A percentile compares a stretch with the other conserved stretches of the same genome.
Evolutionary conservation across 2,888 invertebrate species (phyloP).

Genomic region (Scotopteryx bipunctaria): DNA sequence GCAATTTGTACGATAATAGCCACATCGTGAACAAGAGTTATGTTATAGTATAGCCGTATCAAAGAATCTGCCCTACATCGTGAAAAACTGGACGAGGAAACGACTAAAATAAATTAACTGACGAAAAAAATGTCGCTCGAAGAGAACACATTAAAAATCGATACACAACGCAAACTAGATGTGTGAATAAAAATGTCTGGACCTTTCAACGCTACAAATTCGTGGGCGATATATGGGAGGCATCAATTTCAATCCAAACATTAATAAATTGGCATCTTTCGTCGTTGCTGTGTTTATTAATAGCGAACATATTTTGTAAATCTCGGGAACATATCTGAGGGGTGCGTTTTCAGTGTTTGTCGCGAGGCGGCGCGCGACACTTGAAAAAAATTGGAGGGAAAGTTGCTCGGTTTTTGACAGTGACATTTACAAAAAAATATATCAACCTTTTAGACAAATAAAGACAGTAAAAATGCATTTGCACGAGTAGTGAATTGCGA

Average conservation of each 20-base stretch:
- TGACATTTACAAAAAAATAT: slow-evolving; percentile 19
- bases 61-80: slow-evolving; percentile 23
- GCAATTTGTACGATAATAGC: slow-evolving; percentile 22
- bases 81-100: slow-evolving; percentile 26
- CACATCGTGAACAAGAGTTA: slow-evolving; percentile 15
- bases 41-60: slow-evolving; percentile 8
- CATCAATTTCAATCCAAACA: slow-evolving; percentile 83
- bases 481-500: background rate
- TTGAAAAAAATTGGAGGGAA: slow-evolving; percentile 53
- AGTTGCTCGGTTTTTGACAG: slow-evolving; percentile 26
- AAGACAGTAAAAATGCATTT: background rate
- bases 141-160: slow-evolving; percentile 64
- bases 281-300: slow-evolving; percentile 73
- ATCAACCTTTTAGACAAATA: no score
- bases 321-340: slow-evolving; percentile 66
- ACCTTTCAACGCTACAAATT: slow-evolving; percentile 77
- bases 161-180: slow-evolving; percentile 66
- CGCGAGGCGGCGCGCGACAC: slow-evolving; percentile 66
- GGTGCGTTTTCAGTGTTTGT: slow-evolving; percentile 67
- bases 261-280: slow-evolving; percentile 82
- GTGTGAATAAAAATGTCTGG: slow-evolving; percentile 64
- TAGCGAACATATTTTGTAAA: slow-evolving; percentile 78
- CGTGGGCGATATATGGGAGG: slow-evolving; percentile 75
- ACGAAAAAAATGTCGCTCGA: slow-evolving; percentile 28
- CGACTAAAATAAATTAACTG: slow-evolving; percentile 28